Base-by-base conservation (phyloP, 1,140 invertebrate species). In the Aphelinus atriplicis region DNA sequence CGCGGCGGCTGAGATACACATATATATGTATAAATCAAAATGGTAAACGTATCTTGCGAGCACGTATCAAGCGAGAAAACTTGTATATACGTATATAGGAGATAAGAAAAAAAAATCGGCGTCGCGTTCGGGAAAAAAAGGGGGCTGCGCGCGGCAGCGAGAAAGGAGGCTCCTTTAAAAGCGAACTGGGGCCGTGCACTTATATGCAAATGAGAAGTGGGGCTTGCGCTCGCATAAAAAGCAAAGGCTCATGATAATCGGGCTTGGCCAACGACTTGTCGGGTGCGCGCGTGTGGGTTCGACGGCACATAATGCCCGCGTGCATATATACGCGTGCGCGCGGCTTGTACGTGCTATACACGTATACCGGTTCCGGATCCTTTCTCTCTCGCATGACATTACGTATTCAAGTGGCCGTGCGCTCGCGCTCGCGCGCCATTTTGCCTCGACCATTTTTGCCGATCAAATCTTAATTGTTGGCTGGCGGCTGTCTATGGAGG, bases 401-500 rank as follows among this genome's bases (percentile, higher is more conserved):
- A 75, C 73, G 68, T 55, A 75, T 71, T 75, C 68, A 75, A 70
- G 73, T 71, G 73, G 67, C 67, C 67, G 51, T 0, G 26, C 51
- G 9, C 4, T 9, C 4, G 9, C 80, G 84, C 26, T 26, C 26
- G 26, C 26, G 82, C 87, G 87, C 87, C 87, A 88, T 88, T 88
- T 88, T 88, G 82, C 79, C 83, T 88, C 87, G 79, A 88, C 87
- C 87, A 88, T 88, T 88, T 88, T 88, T 88, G 87, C 84, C 86
- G 87, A 88, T 88, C 86, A 88, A 88, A 88, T 88, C 86, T 88
- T 88, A 88, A 88, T 88, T 88, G 86, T 88, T 88, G 84, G 86
- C 87, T 88, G 86, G 85, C 86, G 86, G 86, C 87, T 88, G 86
- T 87, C 85, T 88, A 85, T 84, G 85, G 85, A 83, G 87, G 87